These are phyloP conservation scores for Ceramica pisi DNA, from an alignment of 2,888 invertebrate genomes.

Conservation along the genomic window DNA sequence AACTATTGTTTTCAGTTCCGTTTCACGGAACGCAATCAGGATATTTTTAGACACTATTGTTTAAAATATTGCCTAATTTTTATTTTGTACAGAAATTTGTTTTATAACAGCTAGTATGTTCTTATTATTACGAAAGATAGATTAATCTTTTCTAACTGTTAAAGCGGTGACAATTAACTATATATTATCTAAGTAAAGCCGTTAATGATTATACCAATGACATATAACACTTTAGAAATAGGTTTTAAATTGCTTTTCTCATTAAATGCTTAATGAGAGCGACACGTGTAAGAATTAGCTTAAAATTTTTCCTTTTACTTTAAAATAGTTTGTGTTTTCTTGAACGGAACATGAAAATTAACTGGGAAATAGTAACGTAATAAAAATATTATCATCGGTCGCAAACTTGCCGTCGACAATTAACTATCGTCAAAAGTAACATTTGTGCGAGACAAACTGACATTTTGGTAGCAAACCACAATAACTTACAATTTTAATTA, in stretches of 20 bases:
- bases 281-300: constrained; percentile 50
- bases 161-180: neutral
- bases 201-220: constrained; percentile 14
- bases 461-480: too few relatives aligned
- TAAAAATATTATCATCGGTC: too few relatives aligned
- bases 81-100: neutral
- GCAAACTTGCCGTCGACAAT: too few relatives aligned
- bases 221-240: constrained; percentile 32
- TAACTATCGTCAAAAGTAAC: too few relatives aligned
- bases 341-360: neutral
- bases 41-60: constrained; percentile 16
- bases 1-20: constrained; percentile 62
- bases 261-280: constrained; percentile 24
- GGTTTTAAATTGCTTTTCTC: constrained; percentile 35
- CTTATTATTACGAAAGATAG: neutral
- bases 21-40: constrained; percentile 31
- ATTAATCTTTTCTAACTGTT: neutral
- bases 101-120: neutral
- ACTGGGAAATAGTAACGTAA: too few relatives aligned
- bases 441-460: too few relatives aligned
- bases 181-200: neutral
- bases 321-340: neutral
- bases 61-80: constrained; percentile 13
- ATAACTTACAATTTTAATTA: too few relatives aligned
- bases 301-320: constrained; percentile 40